These are phyloP conservation scores for Acanthiza pusilla DNA, from an alignment of 2,797 vertebrate species.

Conservation along the genomic window DNA sequence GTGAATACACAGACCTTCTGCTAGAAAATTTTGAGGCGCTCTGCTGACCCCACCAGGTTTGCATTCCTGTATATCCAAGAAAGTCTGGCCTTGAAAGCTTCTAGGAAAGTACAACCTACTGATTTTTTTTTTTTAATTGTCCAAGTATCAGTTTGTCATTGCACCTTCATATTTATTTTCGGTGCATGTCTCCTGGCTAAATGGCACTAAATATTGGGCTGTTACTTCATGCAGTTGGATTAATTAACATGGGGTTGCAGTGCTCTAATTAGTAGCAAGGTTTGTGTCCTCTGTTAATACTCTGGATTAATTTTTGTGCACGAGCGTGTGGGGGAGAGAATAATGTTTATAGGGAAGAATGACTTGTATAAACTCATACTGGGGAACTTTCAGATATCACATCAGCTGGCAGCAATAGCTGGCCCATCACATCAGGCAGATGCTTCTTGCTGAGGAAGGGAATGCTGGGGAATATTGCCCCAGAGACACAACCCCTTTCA, in stretches of 20 bases:
- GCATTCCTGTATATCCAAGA: background rate
- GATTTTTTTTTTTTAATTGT: background rate
- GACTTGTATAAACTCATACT: background rate
- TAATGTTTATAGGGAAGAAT: background rate
- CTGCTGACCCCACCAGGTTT: background rate
- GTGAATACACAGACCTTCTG: background rate
- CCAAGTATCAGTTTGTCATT: background rate
- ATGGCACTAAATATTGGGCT: background rate
- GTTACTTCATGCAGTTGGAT: background rate
- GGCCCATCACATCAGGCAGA: background rate
- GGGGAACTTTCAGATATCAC: background rate
- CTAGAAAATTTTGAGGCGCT: background rate
- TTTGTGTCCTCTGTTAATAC: background rate
- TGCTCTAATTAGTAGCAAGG: background rate
- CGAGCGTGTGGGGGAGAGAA: background rate
- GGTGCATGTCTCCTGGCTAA: background rate
- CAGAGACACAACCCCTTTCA: background rate
- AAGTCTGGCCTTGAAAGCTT: background rate
- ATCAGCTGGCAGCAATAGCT: background rate
- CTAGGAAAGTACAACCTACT: background rate
- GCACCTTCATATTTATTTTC: background rate
- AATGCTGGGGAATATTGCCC: no score
- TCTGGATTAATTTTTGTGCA: background rate
- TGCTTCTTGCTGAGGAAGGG: background rate
- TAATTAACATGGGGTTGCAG: background rate